Evolutionary conservation across 2,888 invertebrate species (phyloP).

Genomic region (Parnassius orleans): DNA sequence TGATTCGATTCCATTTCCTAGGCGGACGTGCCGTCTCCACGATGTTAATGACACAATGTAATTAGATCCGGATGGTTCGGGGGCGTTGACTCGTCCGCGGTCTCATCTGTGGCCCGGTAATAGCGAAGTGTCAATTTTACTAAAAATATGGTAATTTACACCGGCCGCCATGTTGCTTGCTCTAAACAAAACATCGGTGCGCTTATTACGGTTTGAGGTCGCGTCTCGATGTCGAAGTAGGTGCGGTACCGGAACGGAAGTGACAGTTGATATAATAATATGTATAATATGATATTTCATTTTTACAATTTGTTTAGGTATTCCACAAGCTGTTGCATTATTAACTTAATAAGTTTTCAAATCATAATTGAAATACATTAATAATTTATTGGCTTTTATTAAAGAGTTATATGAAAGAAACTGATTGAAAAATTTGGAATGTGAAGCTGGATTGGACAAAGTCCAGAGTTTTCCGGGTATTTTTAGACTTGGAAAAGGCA

Average conservation of each 20-base stretch:
- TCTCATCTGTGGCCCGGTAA: slow-evolving; percentile 61
- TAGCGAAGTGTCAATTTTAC: slow-evolving; percentile 75
- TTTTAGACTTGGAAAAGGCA: too few species aligned
- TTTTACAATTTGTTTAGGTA: too few species aligned
- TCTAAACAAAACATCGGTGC: slow-evolving; percentile 19
- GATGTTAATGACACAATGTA: slow-evolving; percentile 78
- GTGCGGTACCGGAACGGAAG: slow-evolving; percentile 20
- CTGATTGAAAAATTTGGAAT: too few species aligned
- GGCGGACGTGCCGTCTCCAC: slow-evolving; percentile 78
- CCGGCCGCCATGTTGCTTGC: slow-evolving; percentile 43
- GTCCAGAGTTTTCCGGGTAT: too few species aligned
- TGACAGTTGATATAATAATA: background rate
- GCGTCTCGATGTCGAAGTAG: slow-evolving; percentile 13
- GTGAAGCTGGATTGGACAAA: too few species aligned
- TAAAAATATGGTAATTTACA: slow-evolving; percentile 75
- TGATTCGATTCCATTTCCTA: slow-evolving; percentile 82
- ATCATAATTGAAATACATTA: too few species aligned
- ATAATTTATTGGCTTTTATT: too few species aligned
- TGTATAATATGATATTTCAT: background rate
- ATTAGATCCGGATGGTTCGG: slow-evolving; percentile 80
- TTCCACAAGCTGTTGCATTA: too few species aligned
- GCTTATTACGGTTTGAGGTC: slow-evolving; percentile 11
- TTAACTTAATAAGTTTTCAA: too few species aligned
- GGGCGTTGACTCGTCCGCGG: slow-evolving; percentile 71
- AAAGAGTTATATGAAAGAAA: too few species aligned